Conservation (phyloP, 1,140 invertebrate species). For the Carcinoscorpius rotundicauda region DNA sequence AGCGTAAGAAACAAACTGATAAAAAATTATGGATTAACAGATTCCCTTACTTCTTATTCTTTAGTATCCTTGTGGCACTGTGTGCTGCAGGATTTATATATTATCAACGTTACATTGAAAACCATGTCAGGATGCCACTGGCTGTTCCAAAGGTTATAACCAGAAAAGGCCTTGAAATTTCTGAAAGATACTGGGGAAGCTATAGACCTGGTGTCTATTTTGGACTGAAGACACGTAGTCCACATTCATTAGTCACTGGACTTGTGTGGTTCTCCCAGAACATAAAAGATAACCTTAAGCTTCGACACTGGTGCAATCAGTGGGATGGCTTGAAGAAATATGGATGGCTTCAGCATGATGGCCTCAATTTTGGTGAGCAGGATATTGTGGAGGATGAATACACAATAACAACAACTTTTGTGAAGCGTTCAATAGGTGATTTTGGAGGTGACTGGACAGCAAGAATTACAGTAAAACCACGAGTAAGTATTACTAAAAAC, state of each 20-base stretch:
- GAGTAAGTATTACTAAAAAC: constrained; percentile 7
- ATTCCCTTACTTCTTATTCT: too few species aligned
- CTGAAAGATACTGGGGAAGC: constrained; percentile 54
- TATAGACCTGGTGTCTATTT: constrained; percentile 39
- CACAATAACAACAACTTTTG: constrained; percentile 69
- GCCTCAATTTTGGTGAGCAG: constrained; percentile 80
- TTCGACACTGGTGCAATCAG: constrained; percentile 88
- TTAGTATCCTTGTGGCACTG: too few species aligned
- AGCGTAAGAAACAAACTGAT: too few species aligned
- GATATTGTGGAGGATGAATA: constrained; percentile 68
- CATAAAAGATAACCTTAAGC: constrained; percentile 28
- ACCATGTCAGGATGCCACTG: constrained; percentile 73
- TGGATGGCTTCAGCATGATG: constrained; percentile 87
- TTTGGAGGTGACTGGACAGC: constrained; percentile 90
- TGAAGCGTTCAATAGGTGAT: constrained; percentile 62
- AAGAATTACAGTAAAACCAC: constrained; percentile 51
- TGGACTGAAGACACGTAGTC: constrained; percentile 75
- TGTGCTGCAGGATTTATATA: too few species aligned
- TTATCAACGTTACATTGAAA: constrained; percentile 43
- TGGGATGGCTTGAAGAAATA: constrained; percentile 63
- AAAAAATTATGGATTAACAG: too few species aligned
- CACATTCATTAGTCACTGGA: constrained; percentile 74
- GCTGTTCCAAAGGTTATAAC: constrained; percentile 59
- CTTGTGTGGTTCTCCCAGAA: constrained; percentile 89
- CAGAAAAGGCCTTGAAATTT: constrained; percentile 51